These are phyloP conservation scores for Coelopa pilipes DNA, from an alignment of 2,888 invertebrate genomes.

Conservation along the genomic window DNA sequence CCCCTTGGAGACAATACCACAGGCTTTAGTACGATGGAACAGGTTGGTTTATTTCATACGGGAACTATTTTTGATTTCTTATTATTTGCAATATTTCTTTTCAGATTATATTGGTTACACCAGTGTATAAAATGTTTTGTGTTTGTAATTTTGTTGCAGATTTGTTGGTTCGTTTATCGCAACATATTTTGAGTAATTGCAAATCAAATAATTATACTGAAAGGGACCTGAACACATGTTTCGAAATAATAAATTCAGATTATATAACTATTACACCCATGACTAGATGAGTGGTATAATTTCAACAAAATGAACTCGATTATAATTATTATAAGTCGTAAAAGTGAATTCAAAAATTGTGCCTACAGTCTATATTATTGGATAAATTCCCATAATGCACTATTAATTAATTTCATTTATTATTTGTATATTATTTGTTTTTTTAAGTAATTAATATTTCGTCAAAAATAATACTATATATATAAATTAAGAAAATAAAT, in stretches of 20 bases:
- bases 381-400: background rate
- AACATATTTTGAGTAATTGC: conserved; percentile 19
- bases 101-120: conserved; percentile 69
- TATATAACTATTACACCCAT: too few species aligned
- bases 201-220: background rate
- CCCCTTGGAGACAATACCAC: conserved; percentile 77
- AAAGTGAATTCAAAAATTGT: background rate
- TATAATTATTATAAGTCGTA: background rate
- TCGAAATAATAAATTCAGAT: too few species aligned
- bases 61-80: conserved; percentile 31
- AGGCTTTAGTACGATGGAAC: conserved; percentile 73
- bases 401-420: too few species aligned
- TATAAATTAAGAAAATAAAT: too few species aligned
- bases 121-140: conserved; percentile 66
- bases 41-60: conserved; percentile 58
- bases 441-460: too few species aligned
- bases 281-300: too few species aligned
- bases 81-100: conserved; percentile 51
- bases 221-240: too few species aligned
- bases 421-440: too few species aligned
- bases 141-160: conserved; percentile 47
- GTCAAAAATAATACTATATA: too few species aligned
- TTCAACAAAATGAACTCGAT: background rate
- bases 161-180: conserved; percentile 51
- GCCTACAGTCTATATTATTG: background rate